Conservation (phyloP, 2,888 invertebrate species). For the Calliphora vomitoria region DNA sequence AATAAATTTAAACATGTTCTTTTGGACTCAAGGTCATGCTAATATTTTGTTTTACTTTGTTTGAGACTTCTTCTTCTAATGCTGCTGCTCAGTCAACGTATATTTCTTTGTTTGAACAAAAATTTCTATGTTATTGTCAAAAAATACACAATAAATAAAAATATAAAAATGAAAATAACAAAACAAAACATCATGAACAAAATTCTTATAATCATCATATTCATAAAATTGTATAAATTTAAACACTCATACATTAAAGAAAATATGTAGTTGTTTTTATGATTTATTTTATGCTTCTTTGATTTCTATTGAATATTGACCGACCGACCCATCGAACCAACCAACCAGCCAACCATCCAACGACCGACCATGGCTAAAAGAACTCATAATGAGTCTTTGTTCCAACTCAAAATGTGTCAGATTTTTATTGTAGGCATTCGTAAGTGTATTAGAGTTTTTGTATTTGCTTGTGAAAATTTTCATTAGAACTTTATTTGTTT, state of each 20-base stretch:
- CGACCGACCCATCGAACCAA: conserved; percentile 8
- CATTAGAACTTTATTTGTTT: conserved; percentile 3
- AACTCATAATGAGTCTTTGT: conserved; percentile 46
- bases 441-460: neutral
- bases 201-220: conserved; percentile 8
- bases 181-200: neutral
- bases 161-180: neutral
- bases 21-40: conserved; percentile 38
- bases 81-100: neutral
- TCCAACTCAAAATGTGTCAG: conserved; percentile 13
- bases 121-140: conserved; percentile 17
- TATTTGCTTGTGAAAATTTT: conserved; percentile 38
- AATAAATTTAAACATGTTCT: conserved; percentile 19
- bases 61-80: neutral
- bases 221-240: conserved; percentile 13
- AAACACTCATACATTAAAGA: too few species aligned
- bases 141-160: neutral
- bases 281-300: conserved; percentile 60
- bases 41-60: neutral
- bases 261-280: neutral
- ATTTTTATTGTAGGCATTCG: neutral
- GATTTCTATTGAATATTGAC: conserved; percentile 60
- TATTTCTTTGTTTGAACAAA: conserved; percentile 30
- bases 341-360: conserved; percentile 32
- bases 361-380: conserved; percentile 28